Percentiles rank a stretch among this genome's conserved stretches.
Evolutionary conservation across 2,113 vertebrate genomes (phyloP).

Genomic region (Sinocyclocheilus maitianheensis): DNA sequence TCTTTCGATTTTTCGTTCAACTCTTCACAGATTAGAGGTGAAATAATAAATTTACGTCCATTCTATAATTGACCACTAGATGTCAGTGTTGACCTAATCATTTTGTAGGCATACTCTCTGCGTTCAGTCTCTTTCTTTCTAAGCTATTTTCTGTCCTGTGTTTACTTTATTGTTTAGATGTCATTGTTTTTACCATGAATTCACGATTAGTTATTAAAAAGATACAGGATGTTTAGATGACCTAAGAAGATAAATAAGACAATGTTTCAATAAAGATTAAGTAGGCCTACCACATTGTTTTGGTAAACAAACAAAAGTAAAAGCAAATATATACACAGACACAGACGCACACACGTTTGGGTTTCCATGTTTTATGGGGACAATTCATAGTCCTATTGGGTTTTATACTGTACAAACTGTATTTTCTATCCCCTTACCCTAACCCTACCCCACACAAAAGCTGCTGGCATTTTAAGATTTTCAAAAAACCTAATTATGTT

Average conservation of each 20-base stretch:
- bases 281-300: too few relatives aligned
- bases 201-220: background rate
- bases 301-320: too few relatives aligned
- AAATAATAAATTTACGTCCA: background rate
- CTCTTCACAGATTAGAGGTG: too few relatives aligned
- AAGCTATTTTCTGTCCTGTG: background rate
- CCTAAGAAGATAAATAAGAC: background rate
- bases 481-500: too few relatives aligned
- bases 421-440: too few relatives aligned
- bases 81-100: background rate
- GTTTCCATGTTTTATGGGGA: too few relatives aligned
- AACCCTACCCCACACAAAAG: too few relatives aligned
- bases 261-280: background rate
- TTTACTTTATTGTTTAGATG: background rate
- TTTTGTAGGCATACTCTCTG: background rate
- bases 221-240: background rate
- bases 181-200: background rate
- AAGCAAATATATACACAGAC: too few relatives aligned
- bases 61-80: background rate
- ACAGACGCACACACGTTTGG: too few relatives aligned
- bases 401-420: too few relatives aligned
- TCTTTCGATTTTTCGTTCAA: background rate
- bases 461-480: too few relatives aligned
- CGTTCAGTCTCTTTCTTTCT: background rate
- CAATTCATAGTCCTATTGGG: too few relatives aligned